Conservation (phyloP, 2,113 vertebrate genomes). For the Neomonachus schauinslandi region DNA sequence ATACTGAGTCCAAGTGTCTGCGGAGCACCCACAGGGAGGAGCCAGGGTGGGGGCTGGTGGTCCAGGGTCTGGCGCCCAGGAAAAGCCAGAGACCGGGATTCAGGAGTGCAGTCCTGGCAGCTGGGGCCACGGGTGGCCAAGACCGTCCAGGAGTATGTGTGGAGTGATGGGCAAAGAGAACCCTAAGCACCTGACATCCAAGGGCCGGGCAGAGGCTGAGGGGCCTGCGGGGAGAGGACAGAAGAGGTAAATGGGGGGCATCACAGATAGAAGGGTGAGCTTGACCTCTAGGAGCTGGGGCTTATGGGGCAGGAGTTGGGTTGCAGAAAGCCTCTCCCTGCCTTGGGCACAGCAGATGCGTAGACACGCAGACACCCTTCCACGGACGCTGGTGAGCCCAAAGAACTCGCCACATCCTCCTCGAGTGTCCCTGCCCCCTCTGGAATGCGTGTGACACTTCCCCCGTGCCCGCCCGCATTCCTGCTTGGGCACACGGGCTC, state of each 20-base stretch:
- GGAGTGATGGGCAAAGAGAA: neutral
- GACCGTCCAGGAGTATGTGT: neutral
- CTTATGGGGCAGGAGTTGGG: neutral
- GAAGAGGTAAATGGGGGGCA: neutral
- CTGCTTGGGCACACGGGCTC: neutral
- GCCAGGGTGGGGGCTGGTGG: neutral
- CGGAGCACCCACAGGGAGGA: neutral
- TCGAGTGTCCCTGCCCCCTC: neutral
- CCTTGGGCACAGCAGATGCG: neutral
- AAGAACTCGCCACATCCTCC: neutral
- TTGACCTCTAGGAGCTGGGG: neutral
- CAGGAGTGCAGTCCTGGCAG: neutral
- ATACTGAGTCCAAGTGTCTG: neutral
- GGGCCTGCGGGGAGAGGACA: neutral
- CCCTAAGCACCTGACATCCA: neutral
- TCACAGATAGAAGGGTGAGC: neutral
- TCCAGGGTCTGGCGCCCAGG: neutral
- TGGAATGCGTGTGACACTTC: conserved; percentile 28
- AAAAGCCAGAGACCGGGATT: neutral
- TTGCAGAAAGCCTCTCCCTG: neutral
- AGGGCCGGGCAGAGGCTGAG: neutral
- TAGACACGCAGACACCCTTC: neutral
- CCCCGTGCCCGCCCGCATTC: neutral
- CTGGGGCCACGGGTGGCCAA: neutral
- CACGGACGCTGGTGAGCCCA: neutral